Evolutionary conservation across 2,888 invertebrate species (phyloP).

Genomic region (Dryobota labecula): DNA sequence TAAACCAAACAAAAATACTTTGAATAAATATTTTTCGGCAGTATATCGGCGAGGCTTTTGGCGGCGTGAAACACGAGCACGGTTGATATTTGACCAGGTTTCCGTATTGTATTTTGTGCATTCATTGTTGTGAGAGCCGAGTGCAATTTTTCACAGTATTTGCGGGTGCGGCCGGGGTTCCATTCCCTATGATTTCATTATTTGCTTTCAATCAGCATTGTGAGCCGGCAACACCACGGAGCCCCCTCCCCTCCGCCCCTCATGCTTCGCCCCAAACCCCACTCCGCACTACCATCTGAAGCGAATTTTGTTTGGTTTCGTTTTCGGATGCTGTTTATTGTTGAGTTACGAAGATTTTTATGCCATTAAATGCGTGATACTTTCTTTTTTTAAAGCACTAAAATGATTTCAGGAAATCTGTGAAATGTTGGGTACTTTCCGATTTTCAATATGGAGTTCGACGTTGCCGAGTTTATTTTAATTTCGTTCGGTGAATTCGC

Average conservation of each 20-base stretch:
- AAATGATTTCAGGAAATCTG: constrained; percentile 37
- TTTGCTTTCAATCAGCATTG: constrained; percentile 90
- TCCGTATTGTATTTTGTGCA: constrained; percentile 73
- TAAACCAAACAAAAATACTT: constrained; percentile 23
- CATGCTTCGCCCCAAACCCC: constrained; percentile 62
- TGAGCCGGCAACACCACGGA: constrained; percentile 78
- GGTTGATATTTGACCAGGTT: constrained; percentile 59
- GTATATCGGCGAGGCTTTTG: constrained; percentile 20
- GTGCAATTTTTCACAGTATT: constrained; percentile 88
- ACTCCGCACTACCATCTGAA: constrained; percentile 76
- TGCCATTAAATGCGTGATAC: constrained; percentile 68
- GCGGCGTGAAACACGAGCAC: constrained; percentile 41
- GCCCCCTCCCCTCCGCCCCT: constrained; percentile 53
- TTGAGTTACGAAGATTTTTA: constrained; percentile 84
- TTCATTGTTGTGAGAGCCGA: constrained; percentile 77
- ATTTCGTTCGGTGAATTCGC: constrained; percentile 21
- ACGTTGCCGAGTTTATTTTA: constrained; percentile 35
- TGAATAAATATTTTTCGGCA: constrained; percentile 20
- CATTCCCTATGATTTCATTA: constrained; percentile 89
- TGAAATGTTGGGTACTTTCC: constrained; percentile 17
- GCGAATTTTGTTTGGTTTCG: constrained; percentile 89
- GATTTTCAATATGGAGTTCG: constrained; percentile 40
- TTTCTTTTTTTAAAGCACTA: constrained; percentile 41
- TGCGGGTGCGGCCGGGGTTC: constrained; percentile 80
- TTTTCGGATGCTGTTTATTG: constrained; percentile 88